Evolutionary conservation across 1,140 invertebrate species (phyloP).

Genomic region (Drosophila subpulchrella): DNA sequence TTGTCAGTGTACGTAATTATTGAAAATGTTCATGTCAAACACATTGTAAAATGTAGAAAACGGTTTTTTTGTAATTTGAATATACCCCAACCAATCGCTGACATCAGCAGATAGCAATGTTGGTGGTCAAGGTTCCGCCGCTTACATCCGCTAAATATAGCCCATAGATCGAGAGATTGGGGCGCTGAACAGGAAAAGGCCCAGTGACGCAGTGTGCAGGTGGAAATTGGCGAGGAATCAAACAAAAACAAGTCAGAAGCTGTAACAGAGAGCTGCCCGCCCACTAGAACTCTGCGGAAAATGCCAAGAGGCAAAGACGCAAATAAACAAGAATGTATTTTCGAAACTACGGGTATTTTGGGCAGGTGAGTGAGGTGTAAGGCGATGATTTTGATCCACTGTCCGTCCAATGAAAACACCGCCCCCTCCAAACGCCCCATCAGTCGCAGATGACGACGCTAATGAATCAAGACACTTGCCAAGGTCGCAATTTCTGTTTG

Average conservation of each 20-base stretch:
- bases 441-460: conserved; percentile 60
- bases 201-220: conserved; percentile 75
- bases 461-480: conserved; percentile 70
- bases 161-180: conserved; percentile 22
- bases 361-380: conserved; percentile 24
- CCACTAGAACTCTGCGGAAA: conserved; percentile 29
- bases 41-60: background rate
- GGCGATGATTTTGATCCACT: conserved; percentile 31
- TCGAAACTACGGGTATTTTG: conserved; percentile 36
- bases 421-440: conserved; percentile 6
- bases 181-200: conserved; percentile 64
- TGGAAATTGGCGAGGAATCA: conserved; percentile 62
- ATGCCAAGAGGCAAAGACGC: conserved; percentile 53
- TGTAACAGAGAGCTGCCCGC: conserved; percentile 22
- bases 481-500: conserved; percentile 64
- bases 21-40: background rate
- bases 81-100: conserved; percentile 40
- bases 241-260: conserved; percentile 43
- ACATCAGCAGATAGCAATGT: conserved; percentile 70
- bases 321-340: conserved; percentile 56
- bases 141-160: conserved; percentile 73
- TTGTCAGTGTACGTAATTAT: background rate
- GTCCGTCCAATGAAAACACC: conserved; percentile 51
- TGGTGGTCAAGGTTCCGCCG: conserved; percentile 69
- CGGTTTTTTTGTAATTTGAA: conserved; percentile 25